Base-by-base conservation (phyloP, 2,888 invertebrate genomes). In the Dromius quadrimaculatus region DNA sequence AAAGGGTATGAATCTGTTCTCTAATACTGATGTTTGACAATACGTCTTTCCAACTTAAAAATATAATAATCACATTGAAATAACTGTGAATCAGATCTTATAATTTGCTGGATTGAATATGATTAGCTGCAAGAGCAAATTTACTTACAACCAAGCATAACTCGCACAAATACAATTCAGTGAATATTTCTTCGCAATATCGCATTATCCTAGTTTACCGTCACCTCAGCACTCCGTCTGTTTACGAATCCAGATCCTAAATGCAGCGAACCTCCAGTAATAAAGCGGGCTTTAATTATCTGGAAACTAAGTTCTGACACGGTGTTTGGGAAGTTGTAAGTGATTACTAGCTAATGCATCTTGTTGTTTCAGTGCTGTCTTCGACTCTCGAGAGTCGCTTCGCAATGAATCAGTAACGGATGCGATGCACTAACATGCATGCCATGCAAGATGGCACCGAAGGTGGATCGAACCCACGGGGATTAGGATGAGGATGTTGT, bases 271-370 rank as follows among this genome's bases (percentile, higher is more conserved):
- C 19, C 50, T 41, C 9, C 6, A 11, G 70, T 62, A 69, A 69
- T 69, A 69, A 69, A 61, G 38, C 59, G 47, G 36, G 69, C 69
- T 59, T 70, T 62, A 70, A 70, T 70, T 70, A 70, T 70, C 70
- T 70, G 50, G 50, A 70, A 70, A 61, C 62, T 50, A 70, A 61
- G 22, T 70, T 70, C 62, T 70, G 70, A 70, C 70, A 70, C 61
- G 70, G 62, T 70, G 70, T 70, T 70, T 50, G 70, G 57, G 36
- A 61, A 70, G 62, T 70, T 70, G 62, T 62, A 70, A 70, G 62
- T 50, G 70, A 70, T 70, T 70, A 61, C 70, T 61, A 50, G 61
- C 62, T 70, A 62, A 70, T 70, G 70, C 62, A 62, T 70, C 70
- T 62, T 70, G 62, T 68, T 59, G 68, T 68, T 68, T 68, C 68